Percentiles rank a stretch among this genome's conserved stretches.
Conservation (phyloP, 2,888 invertebrate species). For the Lapara coniferarum region DNA sequence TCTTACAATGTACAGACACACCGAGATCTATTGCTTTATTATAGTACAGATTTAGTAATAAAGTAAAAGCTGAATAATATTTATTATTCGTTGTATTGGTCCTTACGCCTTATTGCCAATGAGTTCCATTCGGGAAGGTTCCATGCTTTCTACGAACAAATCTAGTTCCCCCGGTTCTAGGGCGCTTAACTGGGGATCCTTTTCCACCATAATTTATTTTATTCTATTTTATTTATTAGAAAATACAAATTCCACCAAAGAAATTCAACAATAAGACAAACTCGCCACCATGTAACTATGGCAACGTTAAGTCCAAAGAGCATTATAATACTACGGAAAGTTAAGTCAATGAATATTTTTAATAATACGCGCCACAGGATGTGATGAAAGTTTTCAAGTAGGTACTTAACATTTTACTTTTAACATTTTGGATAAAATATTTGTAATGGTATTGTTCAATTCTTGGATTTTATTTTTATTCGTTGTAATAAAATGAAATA, state of each 20-base stretch:
- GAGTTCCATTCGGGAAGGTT: constrained; percentile 85
- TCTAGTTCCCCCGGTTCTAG: constrained; percentile 89
- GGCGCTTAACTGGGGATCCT: constrained; percentile 77
- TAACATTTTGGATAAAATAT: background rate
- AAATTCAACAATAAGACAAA: background rate
- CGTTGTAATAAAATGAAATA: no score
- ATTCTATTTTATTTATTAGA: constrained; percentile 1
- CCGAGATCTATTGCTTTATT: no score
- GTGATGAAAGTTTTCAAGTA: background rate
- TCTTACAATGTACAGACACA: no score
- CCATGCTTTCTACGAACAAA: constrained; percentile 88
- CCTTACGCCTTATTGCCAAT: constrained; percentile 85
- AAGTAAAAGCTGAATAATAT: background rate
- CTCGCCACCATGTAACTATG: constrained; percentile 44
- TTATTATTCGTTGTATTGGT: background rate
- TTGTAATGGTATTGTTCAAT: background rate
- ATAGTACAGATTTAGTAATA: background rate
- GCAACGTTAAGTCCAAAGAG: constrained; percentile 51
- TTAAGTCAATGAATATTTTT: constrained; percentile 38
- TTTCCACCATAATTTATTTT: constrained; percentile 74
- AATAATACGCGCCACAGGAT: constrained; percentile 11
- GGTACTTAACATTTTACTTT: background rate
- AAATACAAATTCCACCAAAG: background rate
- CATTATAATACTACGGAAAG: no score
- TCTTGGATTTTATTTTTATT: no score